These are phyloP conservation scores for Linnaemya tessellans DNA, from an alignment of 2,888 invertebrate genomes.

Conservation along the genomic window DNA sequence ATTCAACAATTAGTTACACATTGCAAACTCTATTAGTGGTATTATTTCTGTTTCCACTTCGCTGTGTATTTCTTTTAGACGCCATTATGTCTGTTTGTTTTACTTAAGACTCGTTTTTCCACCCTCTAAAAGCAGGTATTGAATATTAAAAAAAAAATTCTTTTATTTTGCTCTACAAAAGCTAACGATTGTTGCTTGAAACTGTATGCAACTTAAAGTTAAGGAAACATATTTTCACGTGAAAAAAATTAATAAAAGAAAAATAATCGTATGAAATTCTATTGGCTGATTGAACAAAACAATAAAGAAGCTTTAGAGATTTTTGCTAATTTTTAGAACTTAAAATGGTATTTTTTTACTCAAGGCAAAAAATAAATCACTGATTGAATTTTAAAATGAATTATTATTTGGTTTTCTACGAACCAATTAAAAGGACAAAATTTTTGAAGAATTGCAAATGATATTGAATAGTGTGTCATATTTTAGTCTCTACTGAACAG, in stretches of 20 bases:
- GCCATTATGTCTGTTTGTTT: slow-evolving; percentile 53
- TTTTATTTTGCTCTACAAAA: slow-evolving; percentile 6
- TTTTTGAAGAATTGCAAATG: too few relatives aligned
- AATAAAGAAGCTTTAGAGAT: neutral
- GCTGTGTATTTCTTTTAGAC: slow-evolving; percentile 28
- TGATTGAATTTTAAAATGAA: too few relatives aligned
- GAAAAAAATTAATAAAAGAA: neutral
- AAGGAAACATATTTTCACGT: neutral
- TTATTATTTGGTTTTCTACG: too few relatives aligned
- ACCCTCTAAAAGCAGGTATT: slow-evolving; percentile 25
- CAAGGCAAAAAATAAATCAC: too few relatives aligned
- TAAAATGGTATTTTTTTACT: neutral
- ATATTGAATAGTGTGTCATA: too few relatives aligned
- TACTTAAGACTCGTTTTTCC: slow-evolving; percentile 15
- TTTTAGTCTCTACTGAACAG: too few relatives aligned
- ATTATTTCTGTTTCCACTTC: neutral
- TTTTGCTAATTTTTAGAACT: neutral
- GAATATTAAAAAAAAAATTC: slow-evolving; percentile 34
- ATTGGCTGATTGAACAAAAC: neutral
- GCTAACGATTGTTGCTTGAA: slow-evolving; percentile 37
- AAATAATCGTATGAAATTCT: neutral
- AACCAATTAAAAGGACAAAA: too few relatives aligned
- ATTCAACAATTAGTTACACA: slow-evolving; percentile 70
- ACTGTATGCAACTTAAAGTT: slow-evolving; percentile 13
- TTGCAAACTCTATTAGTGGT: slow-evolving; percentile 63